Evolutionary conservation across 2,888 invertebrate genomes (phyloP), one percentile per base, ranked within the genome.

Genomic region (Erebia epiphron): DNA sequence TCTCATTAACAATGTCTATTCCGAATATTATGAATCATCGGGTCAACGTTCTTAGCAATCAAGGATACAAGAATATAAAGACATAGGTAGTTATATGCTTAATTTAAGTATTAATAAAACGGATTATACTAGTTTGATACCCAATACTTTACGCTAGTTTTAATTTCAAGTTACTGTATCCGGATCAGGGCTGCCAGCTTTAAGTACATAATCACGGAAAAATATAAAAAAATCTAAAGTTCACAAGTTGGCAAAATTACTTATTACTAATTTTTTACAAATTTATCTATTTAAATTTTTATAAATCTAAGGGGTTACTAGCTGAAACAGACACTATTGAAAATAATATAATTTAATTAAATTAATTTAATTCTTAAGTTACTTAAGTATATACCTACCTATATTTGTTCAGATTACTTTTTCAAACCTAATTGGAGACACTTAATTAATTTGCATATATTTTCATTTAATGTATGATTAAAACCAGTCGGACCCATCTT

Each of bases 71-170:
- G 88, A 90, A 91, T 91, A 90, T 86, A 86, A 84, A 80, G 85
- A 88, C 61, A 21, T 5, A 13, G 8, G 11, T 46, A 61, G 61
- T 13, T 86, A 89, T 89, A 87, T 89, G 87, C 83, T 86, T 89
- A 89, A 91, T 91, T 90, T 91, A 91, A 86, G 84, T 87, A 87
- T 87, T 86, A 87, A 91, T 90, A 91, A 89, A 81, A 80, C 71
- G 79, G 80, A 85, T 89, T 89, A 89, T 87, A 87, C 84, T 83
- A 84, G 85, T 82, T 84, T 77, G 82, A 80, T 84, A 84, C 80
- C 83, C 83, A 83, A 85, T 83, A 80, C 83, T 86, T 87, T 85
- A 82, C 83, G 86, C 83, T n/a, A 52, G 14, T 52, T n/a, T n/a
- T 52, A 21, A 21, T 13, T 21, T 81, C 78, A 79, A 82, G 83